These are phyloP conservation scores for Nixonia krombeini DNA, from an alignment of 1,140 invertebrate genomes.

Conservation along the genomic window DNA sequence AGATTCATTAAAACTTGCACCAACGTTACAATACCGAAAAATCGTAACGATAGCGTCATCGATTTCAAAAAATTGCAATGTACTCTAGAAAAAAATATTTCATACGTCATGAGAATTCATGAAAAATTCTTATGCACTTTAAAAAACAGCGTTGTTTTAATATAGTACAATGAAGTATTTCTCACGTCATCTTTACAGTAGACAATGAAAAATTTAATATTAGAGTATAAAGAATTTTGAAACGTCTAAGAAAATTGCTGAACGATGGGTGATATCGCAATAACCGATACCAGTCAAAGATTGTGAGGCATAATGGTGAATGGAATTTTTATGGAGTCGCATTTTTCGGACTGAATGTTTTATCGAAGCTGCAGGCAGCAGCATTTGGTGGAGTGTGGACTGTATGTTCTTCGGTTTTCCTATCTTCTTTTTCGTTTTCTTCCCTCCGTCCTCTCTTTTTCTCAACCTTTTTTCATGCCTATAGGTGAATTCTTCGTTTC, in stretches of 20 bases:
- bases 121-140: no score
- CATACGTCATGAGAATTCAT: no score
- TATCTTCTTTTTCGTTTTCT: slow-evolving; percentile 28
- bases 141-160: no score
- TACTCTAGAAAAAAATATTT: no score
- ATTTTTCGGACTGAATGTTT: slow-evolving; percentile 65
- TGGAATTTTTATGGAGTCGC: slow-evolving; percentile 62
- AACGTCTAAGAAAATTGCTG: neutral
- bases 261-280: slow-evolving; percentile 36
- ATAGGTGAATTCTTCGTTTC: slow-evolving; percentile 31
- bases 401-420: slow-evolving; percentile 39
- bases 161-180: no score
- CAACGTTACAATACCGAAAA: no score
- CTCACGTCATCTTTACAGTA: no score
- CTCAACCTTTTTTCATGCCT: slow-evolving; percentile 14
- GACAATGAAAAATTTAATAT: slow-evolving; percentile 3
- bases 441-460: slow-evolving; percentile 7
- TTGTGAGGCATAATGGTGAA: slow-evolving; percentile 56
- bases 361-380: slow-evolving; percentile 50
- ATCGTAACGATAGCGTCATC: no score
- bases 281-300: slow-evolving; percentile 56
- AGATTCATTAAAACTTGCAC: no score
- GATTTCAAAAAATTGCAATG: no score
- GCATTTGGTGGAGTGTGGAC: slow-evolving; percentile 26
- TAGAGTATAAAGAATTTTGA: slow-evolving; percentile 9